phyloP scores from a whole-genome alignment of 2,113 vertebrate genomes.

The Caracal caracal region DNA sequence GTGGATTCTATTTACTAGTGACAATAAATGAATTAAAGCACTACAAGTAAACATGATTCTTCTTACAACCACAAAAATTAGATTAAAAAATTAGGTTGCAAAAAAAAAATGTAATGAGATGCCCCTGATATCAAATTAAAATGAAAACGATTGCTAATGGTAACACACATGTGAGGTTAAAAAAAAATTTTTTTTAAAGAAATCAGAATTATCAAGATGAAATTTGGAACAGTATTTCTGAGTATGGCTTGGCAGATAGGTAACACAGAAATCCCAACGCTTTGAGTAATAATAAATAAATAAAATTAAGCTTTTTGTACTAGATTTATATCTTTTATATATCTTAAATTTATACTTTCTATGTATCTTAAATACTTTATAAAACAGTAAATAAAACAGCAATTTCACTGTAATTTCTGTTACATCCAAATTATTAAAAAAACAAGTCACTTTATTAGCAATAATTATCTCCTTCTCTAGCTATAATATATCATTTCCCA shows the following conservation, averaged over 20 bases:
- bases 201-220: not conserved
- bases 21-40: not conserved
- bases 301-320: not conserved
- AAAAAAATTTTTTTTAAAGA: not conserved
- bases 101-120: not conserved
- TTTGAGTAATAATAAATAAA: not conserved
- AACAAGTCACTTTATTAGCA: not conserved
- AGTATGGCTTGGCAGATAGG: not conserved
- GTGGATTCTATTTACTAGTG: not conserved
- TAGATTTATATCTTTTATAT: not conserved
- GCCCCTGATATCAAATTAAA: not conserved
- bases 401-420: not conserved
- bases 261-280: not conserved
- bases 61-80: not conserved
- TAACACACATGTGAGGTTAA: not conserved
- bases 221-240: conserved; percentile 4
- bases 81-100: not conserved
- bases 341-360: not conserved
- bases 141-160: not conserved
- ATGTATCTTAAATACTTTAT: not conserved
- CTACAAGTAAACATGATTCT: not conserved
- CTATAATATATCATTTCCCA: not conserved
- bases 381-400: not conserved
- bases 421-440: not conserved
- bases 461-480: not conserved